A percentile compares a stretch with the other conserved stretches of the same genome.
phyloP scores from a whole-genome alignment of 2,797 vertebrate species.

The Phoxinus dragarum region DNA sequence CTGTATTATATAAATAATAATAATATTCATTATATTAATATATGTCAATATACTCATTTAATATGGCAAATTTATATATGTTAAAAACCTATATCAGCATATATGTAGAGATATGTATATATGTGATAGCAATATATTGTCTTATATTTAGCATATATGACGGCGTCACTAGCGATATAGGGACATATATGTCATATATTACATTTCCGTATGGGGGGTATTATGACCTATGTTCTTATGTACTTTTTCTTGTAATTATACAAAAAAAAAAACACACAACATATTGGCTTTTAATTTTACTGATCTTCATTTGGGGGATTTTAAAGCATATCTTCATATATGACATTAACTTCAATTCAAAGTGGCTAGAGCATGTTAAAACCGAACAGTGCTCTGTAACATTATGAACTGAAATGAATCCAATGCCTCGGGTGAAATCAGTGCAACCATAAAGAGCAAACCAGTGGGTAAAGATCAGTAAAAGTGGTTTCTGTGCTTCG shows the following conservation, averaged over 20 bases:
- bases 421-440: background rate
- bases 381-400: background rate
- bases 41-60: no score
- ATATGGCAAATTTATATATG: no score
- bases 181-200: no score
- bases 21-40: no score
- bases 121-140: no score
- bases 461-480: background rate
- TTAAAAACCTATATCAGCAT: no score
- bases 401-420: background rate
- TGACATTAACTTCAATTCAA: background rate
- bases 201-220: no score
- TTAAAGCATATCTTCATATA: background rate
- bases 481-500: background rate
- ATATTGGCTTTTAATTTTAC: background rate
- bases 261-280: background rate
- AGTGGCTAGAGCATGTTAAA: background rate
- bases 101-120: no score
- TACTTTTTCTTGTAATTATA: background rate
- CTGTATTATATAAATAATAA: no score
- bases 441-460: background rate
- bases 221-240: background rate
- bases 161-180: no score
- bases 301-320: background rate
- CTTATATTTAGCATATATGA: no score